Evolutionary conservation across 1,140 invertebrate genomes (phyloP).

Genomic region (Cyclargus thomasi): DNA sequence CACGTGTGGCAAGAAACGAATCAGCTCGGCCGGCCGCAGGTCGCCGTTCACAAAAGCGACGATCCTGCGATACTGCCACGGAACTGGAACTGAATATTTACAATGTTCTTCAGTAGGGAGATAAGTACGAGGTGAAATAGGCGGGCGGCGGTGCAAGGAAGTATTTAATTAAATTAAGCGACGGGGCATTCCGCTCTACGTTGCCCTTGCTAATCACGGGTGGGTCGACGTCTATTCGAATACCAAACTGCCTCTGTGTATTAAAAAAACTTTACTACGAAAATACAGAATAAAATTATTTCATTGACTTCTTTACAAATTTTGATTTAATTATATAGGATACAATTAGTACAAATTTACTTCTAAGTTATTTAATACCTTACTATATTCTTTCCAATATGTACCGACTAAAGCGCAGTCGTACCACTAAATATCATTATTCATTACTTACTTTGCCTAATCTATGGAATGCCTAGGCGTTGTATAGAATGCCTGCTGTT

Average conservation of each 20-base stretch:
- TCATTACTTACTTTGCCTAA: too few relatives aligned
- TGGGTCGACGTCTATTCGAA: conserved; percentile 54
- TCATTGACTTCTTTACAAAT: background rate
- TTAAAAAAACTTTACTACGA: background rate
- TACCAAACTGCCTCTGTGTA: conserved; percentile 42
- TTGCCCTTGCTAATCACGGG: conserved; percentile 61
- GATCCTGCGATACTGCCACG: conserved; percentile 1
- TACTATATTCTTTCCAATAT: too few relatives aligned
- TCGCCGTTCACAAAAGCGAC: conserved; percentile 4
- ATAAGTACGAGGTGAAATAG: conserved; percentile 46
- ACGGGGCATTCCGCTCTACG: conserved; percentile 46
- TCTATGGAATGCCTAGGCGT: too few relatives aligned
- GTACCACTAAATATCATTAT: too few relatives aligned
- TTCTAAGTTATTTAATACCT: too few relatives aligned
- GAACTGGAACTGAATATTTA: conserved; percentile 25
- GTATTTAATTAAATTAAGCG: conserved; percentile 70
- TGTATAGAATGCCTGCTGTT: too few relatives aligned
- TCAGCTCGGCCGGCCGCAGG: conserved; percentile 7
- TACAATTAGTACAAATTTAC: too few relatives aligned
- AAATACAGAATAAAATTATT: background rate
- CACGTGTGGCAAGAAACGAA: conserved; percentile 40
- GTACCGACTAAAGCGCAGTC: too few relatives aligned
- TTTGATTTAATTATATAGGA: background rate
- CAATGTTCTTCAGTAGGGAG: conserved; percentile 24
- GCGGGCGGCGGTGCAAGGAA: conserved; percentile 58